phyloP scores from a whole-genome alignment of 2,797 vertebrate genomes.

The Thunnus albacares region DNA sequence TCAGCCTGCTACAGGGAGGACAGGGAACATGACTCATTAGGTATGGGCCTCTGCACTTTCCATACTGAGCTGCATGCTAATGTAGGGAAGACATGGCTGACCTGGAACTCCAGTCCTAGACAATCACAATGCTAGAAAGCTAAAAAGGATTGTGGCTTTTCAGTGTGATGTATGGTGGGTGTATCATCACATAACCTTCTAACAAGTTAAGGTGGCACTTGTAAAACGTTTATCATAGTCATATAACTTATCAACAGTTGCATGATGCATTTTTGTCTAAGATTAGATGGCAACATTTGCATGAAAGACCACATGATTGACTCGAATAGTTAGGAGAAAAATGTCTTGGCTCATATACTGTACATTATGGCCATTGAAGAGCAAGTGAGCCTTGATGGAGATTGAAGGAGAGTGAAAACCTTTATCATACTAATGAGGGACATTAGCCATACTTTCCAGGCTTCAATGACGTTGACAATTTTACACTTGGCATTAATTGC shows the following conservation, averaged over 20 bases:
- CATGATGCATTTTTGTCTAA: slow-evolving; percentile 31
- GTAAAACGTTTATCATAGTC: background rate
- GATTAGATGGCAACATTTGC: slow-evolving; percentile 40
- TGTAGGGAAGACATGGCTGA: slow-evolving; percentile 64
- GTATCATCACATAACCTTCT: slow-evolving; percentile 8
- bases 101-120: slow-evolving; percentile 43
- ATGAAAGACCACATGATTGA: slow-evolving; percentile 43
- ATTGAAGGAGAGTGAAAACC: slow-evolving; percentile 76
- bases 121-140: slow-evolving; percentile 23
- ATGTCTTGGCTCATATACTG: slow-evolving; percentile 57
- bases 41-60: slow-evolving; percentile 74
- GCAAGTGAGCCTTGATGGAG: slow-evolving; percentile 66
- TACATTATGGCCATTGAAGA: slow-evolving; percentile 60
- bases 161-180: slow-evolving; percentile 9
- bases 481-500: slow-evolving; percentile 87
- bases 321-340: slow-evolving; percentile 57
- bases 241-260: background rate
- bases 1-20: slow-evolving; percentile 67
- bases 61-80: slow-evolving; percentile 77
- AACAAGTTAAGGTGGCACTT: background rate
- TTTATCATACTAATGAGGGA: slow-evolving; percentile 82
- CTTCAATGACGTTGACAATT: slow-evolving; percentile 81
- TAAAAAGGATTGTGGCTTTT: slow-evolving; percentile 33
- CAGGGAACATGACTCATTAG: slow-evolving; percentile 83
- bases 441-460: slow-evolving; percentile 80